Conservation (phyloP, 2,113 vertebrate genomes). For the Pelecanus crispus region DNA sequence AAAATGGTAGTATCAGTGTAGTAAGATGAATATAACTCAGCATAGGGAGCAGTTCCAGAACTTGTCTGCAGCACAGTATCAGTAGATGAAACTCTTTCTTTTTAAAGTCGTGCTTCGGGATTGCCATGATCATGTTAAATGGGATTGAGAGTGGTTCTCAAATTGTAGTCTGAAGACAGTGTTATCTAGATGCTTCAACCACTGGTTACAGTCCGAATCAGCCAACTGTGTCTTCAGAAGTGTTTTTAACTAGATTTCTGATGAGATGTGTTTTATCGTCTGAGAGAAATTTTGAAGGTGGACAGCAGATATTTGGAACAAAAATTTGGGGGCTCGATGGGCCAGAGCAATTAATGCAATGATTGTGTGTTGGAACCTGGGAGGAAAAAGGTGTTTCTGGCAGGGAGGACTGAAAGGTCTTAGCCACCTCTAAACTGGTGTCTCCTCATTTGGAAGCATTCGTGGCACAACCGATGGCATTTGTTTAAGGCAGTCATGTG, state of each 20-base stretch:
- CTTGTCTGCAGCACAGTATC: neutral
- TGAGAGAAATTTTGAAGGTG: neutral
- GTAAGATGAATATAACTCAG: neutral
- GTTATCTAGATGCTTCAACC: neutral
- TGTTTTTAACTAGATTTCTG: neutral
- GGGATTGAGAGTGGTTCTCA: neutral
- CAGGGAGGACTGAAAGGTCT: neutral
- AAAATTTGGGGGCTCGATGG: neutral
- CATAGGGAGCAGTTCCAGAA: neutral
- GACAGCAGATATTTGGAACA: neutral
- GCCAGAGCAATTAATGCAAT: constrained; percentile 53
- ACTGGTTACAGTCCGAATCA: neutral
- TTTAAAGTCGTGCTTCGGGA: constrained; percentile 10
- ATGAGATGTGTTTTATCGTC: rapidly evolving
- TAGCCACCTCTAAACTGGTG: rapidly evolving
- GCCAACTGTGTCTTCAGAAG: neutral
- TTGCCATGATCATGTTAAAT: constrained; percentile 15
- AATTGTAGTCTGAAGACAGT: neutral
- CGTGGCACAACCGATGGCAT: neutral
- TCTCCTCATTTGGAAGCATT: neutral
- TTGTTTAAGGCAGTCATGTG: constrained; percentile 31
- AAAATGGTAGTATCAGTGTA: rapidly evolving
- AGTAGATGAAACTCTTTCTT: neutral
- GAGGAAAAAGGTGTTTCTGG: constrained; percentile 3
- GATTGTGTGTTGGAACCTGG: neutral